These are phyloP conservation scores for Serranus cabrilla DNA, from an alignment of 2,797 vertebrate species.

Conservation along the genomic window DNA sequence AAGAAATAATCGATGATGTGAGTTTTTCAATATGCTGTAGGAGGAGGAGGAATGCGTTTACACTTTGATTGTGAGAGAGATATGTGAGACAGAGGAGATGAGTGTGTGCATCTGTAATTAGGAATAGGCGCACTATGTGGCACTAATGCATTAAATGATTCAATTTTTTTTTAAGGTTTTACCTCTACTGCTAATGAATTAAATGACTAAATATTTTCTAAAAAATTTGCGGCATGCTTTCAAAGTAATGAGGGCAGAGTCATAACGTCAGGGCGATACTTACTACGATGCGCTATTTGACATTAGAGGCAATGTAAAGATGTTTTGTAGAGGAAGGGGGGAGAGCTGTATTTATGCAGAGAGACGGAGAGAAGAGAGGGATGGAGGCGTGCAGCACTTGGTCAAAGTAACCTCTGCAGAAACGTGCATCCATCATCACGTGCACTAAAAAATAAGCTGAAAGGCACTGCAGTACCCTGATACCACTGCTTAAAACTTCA, in stretches of 20 bases:
- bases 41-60: conserved; percentile 20
- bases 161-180: background rate
- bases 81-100: background rate
- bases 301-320: background rate
- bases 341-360: conserved; percentile 14
- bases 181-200: background rate
- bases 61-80: conserved; percentile 15
- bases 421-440: conserved; percentile 68
- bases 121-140: background rate
- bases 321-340: background rate
- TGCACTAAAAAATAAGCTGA: conserved; percentile 51
- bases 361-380: conserved; percentile 1
- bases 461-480: conserved; percentile 59
- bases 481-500: conserved; percentile 34
- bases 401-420: conserved; percentile 52
- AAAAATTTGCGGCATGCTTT: background rate
- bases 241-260: conserved; percentile 1
- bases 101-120: background rate
- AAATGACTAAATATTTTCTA: background rate
- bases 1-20: conserved; percentile 41
- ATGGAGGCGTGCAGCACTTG: conserved; percentile 27
- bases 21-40: conserved; percentile 12
- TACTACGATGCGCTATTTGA: background rate
- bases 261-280: background rate
- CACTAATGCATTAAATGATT: background rate